Evolutionary conservation across 1,140 invertebrate genomes (phyloP), one percentile per base, ranked within the genome.

Genomic region (Dendrolimus kikuchii): DNA sequence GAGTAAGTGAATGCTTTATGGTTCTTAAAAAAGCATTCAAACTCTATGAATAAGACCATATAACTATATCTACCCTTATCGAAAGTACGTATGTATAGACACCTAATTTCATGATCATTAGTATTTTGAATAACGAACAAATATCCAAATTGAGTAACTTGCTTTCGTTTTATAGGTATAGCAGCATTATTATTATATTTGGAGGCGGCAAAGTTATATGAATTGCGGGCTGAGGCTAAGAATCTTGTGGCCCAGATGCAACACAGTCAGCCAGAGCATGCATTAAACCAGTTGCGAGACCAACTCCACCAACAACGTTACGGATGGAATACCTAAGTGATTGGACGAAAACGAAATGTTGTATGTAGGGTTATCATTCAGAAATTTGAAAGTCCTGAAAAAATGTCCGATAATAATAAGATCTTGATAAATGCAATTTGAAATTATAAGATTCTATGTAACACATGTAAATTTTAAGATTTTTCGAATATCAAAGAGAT

Each of bases 191-290:
- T 93, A 8, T 68, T 96, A 2, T 95, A 95, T 65, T 89, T 93
- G 53, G 95, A 96, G 64, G 90, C 93, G 0, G 89, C 89, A 9
- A 89, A 90, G 51, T 90, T 93, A 8, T 95, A 93, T 60, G 92
- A 93, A 64, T 77, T 91, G 49, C 90, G 94, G 38, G 89, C 91
- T 50, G 91, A 95, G 75, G 93, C 93, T 10, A 92, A 92, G 66
- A 95, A 95, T 84, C 88, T 96, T 6, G 93, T 96, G 0, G 93
- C 94, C 85, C 94, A 96, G 76, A 94, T 94, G 93, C 91, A 92
- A 86, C 92, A 95, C 57, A 81, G 74, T 51, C 81, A 86, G 54
- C 91, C 92, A 2, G 73, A 82, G 60, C 74, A 79, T 62, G 69
- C 78, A 0, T 51, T 83, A 45, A 71, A 84, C 36, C 77, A 86